Percentiles rank a stretch among this genome's conserved stretches.
Evolutionary conservation across 2,888 invertebrate genomes (phyloP).

Genomic region (Andrena minutula): DNA sequence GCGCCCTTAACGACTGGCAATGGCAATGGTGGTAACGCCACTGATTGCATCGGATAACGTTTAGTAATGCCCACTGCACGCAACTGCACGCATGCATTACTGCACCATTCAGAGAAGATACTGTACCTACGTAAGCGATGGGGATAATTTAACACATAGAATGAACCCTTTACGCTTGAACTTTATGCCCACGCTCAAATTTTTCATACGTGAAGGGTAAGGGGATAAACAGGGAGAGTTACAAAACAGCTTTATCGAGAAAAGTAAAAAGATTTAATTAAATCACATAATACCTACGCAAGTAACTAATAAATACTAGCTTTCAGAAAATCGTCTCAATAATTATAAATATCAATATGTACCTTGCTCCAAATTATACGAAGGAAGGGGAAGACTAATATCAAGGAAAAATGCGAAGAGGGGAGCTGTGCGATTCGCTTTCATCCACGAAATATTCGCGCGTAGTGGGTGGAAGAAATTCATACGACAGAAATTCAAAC

Average conservation of each 20-base stretch:
- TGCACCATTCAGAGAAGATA: slow-evolving; percentile 10
- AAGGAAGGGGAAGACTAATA: background rate
- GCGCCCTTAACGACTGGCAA: slow-evolving; percentile 27
- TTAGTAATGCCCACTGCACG: slow-evolving; percentile 16
- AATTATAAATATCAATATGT: no score
- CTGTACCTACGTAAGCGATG: background rate
- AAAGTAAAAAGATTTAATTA: no score
- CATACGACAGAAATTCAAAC: background rate
- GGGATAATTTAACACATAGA: background rate
- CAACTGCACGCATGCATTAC: slow-evolving; percentile 14
- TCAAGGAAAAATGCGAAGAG: background rate
- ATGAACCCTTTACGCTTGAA: slow-evolving; percentile 1
- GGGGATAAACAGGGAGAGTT: no score
- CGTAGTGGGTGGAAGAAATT: background rate
- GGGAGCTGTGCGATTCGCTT: background rate
- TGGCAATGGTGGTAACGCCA: slow-evolving; percentile 27
- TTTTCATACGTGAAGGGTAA: no score
- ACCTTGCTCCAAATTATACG: background rate
- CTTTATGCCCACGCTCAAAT: background rate
- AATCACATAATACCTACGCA: no score
- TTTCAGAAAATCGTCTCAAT: no score
- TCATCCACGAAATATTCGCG: background rate
- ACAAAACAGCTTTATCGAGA: no score
- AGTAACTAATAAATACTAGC: no score
- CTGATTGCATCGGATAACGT: slow-evolving; percentile 40